Conservation (phyloP, 2,797 vertebrate species). For the Poliocrania exsul region DNA sequence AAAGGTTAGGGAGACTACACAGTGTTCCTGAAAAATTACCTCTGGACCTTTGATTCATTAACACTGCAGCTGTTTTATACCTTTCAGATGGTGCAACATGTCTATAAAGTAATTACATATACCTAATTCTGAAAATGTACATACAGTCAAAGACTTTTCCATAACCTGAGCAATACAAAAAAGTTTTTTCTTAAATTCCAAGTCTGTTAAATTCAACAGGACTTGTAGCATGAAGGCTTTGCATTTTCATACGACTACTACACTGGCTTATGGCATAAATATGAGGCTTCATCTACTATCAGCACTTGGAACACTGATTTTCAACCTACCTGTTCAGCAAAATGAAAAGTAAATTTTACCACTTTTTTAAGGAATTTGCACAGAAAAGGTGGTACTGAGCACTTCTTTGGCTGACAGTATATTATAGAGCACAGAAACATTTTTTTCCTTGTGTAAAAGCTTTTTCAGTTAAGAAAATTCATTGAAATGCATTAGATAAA, state of each 20-base stretch:
- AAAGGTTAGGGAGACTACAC: neutral
- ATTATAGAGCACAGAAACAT: neutral
- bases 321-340: neutral
- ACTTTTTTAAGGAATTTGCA: neutral
- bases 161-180: neutral
- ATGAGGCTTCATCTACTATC: neutral
- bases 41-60: neutral
- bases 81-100: neutral
- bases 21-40: neutral
- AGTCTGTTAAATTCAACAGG: neutral
- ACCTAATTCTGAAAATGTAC: neutral
- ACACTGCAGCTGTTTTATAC: neutral
- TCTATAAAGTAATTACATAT: neutral
- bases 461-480: neutral
- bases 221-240: neutral
- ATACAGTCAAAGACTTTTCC: neutral
- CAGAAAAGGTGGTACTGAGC: neutral
- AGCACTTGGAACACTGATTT: neutral
- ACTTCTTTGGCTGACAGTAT: neutral
- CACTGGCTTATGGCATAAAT: neutral
- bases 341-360: neutral
- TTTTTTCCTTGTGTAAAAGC: neutral
- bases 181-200: neutral
- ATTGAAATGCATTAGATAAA: constrained; percentile 21
- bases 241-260: neutral